phyloP scores from a whole-genome alignment of 30 jellyfish, hydroid and myxozoan species.

The Phacellophora camtschatica region DNA sequence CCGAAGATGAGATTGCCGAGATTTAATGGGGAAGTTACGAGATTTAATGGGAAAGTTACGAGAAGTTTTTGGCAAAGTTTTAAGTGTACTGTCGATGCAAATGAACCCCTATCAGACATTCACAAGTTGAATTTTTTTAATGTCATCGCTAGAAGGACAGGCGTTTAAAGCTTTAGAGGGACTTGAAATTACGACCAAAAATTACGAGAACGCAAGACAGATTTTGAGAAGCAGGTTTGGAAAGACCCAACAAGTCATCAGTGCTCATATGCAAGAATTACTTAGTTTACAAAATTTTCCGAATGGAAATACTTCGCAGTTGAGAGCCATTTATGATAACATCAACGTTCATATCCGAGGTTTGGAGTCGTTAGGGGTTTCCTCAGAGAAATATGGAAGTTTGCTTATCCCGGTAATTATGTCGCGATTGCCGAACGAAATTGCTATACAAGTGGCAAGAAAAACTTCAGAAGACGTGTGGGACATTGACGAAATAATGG shows the following conservation, averaged over 20 bases:
- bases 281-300: background rate
- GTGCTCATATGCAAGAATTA: conserved; percentile 44
- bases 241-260: conserved; percentile 1
- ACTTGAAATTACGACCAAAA: conserved; percentile 21
- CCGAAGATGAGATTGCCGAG: conserved; percentile 27
- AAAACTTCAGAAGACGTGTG: conserved; percentile 41
- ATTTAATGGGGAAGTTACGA: conserved; percentile 34
- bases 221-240: conserved; percentile 22
- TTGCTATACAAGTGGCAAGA: conserved; percentile 44
- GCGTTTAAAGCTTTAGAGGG: conserved; percentile 44
- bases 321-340: conserved; percentile 32
- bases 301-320: background rate
- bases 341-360: conserved; percentile 45
- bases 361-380: conserved; percentile 46
- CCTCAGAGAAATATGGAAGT: conserved; percentile 48
- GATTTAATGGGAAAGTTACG: no score
- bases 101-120: conserved; percentile 12
- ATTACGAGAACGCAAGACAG: conserved; percentile 7
- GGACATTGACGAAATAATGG: conserved; percentile 36
- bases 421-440: conserved; percentile 32
- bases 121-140: conserved; percentile 48
- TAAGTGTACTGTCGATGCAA: conserved; percentile 46
- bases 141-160: conserved; percentile 16
- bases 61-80: conserved; percentile 24
- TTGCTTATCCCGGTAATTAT: conserved; percentile 41